Conservation (phyloP, 2,113 vertebrate genomes). For the Dicaeum eximium region DNA sequence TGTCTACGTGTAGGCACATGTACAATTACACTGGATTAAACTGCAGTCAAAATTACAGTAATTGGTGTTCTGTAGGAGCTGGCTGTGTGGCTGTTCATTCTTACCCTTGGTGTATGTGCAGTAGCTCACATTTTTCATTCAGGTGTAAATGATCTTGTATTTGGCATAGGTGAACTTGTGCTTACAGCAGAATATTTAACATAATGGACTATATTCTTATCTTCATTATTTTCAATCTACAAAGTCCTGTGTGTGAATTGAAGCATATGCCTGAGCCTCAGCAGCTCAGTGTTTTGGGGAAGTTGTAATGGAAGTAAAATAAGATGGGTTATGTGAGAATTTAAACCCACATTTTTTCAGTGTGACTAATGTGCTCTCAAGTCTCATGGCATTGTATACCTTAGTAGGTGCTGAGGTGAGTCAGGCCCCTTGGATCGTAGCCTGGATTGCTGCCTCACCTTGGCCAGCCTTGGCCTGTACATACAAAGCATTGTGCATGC, state of each 20-base stretch:
- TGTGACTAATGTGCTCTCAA: neutral
- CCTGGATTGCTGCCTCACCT: neutral
- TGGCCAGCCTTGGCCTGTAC: neutral
- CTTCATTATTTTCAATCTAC: neutral
- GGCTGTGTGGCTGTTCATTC: neutral
- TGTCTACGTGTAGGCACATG: neutral
- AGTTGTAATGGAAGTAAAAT: neutral
- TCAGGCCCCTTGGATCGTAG: neutral
- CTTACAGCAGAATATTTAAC: neutral
- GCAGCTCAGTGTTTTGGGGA: neutral
- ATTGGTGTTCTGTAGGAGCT: neutral
- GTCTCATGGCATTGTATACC: neutral
- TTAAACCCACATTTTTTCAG: neutral
- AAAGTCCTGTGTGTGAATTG: neutral
- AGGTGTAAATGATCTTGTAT: neutral
- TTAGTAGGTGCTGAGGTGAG: neutral
- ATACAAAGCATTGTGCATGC: neutral
- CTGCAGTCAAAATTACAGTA: neutral
- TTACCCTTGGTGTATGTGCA: neutral
- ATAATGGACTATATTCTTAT: neutral
- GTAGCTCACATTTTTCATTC: neutral
- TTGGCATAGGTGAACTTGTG: neutral
- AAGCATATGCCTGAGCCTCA: neutral
- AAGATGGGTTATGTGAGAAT: neutral
- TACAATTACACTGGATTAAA: neutral